phyloP scores from a whole-genome alignment of 2,797 vertebrate genomes.

The Erithacus rubecula region DNA sequence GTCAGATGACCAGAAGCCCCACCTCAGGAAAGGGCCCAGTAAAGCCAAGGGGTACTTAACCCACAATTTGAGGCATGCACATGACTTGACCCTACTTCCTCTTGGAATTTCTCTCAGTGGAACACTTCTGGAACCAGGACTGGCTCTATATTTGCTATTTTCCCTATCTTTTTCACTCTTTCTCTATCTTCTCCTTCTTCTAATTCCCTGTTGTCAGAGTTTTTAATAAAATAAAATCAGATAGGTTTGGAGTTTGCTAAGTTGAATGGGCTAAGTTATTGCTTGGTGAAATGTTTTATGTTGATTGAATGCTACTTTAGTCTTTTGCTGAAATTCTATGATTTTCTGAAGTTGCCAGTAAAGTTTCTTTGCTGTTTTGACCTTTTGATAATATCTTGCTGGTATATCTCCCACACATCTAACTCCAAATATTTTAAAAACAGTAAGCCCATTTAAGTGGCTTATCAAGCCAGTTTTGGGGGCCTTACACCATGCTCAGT shows the following conservation, averaged over 20 bases:
- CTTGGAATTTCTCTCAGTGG: background rate
- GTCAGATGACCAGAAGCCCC: background rate
- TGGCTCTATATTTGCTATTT: background rate
- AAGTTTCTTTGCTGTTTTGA: background rate
- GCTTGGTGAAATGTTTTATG: no score
- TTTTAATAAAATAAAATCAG: background rate
- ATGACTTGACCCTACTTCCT: no score
- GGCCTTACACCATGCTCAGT: background rate
- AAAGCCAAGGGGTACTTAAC: background rate
- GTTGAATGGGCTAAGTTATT: background rate
- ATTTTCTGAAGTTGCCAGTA: background rate
- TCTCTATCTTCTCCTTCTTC: background rate
- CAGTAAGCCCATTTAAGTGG: background rate
- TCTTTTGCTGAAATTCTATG: background rate
- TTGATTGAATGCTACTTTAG: background rate
- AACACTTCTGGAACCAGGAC: background rate
- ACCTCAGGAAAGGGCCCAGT: background rate
- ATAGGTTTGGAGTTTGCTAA: background rate
- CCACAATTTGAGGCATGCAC: background rate
- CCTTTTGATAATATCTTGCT: background rate
- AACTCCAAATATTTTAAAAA: background rate
- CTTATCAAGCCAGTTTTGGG: background rate
- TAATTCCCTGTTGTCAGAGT: background rate
- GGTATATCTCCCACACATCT: background rate
- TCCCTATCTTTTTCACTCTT: background rate